Base-by-base conservation (phyloP, 2,113 vertebrate genomes). In the Romanogobio albipinnatus region DNA sequence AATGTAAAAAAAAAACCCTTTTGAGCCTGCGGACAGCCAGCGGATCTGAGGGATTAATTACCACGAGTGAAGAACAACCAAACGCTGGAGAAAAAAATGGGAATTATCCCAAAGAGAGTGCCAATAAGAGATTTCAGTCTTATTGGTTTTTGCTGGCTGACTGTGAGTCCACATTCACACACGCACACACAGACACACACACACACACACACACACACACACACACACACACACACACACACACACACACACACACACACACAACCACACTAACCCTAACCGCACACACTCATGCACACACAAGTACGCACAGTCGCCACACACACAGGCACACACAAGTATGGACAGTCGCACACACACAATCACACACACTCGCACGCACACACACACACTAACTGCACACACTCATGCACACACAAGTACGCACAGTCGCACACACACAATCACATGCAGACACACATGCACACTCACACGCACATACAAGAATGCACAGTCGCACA, bases 41-140 rank as follows among this genome's bases (percentile, higher is more conserved):
- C 17, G 53, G 9, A 66, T 45, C 61, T 26, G 62, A 58, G 83
- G 83, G 83, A 86, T 58, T 83, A 83, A 86, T 86, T 86, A 86
- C 26, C 74, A 78, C n/a, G 15, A 62, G 14, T 61, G 73, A 47
- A 53, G 26, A 78, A 71, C 74, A 71, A 83, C 51, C 59, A 82
- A 76, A 86, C 24, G 1, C 81, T 22, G 15, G 49, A 76, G 59
- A 49, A 83, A 43, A 49, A 76, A 74, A 49, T 9, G n/a, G 58
- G 45, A 76, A 86, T 59, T 82, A 71, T 45, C 73, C 61, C 81
- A 45, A 22, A 13, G 78, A 56, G 71, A n/a, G 22, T 0, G 45
- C 70, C 58, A 73, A 29, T 62, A 76, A 56, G 49, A 76, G 49
- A 74, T 64, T 76, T 14, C 8, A 1, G 70, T 51, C 17, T 76